phyloP scores from a whole-genome alignment of 2,888 invertebrate species.

The Unio pictorum region DNA sequence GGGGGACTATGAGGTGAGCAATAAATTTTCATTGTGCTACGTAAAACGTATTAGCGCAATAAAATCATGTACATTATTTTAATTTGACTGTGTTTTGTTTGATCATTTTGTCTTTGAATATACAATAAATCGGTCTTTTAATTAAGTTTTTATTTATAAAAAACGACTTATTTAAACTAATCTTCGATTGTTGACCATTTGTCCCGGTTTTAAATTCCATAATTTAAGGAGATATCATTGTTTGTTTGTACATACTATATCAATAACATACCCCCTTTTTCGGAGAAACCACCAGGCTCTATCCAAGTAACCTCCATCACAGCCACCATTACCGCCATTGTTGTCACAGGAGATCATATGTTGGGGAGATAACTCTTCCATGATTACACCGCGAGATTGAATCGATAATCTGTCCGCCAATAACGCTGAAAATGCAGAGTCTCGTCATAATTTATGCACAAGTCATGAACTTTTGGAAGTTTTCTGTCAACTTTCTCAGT shows the following conservation, averaged over 20 bases:
- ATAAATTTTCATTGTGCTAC: too few relatives aligned
- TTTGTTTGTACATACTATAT: slow-evolving; percentile 5
- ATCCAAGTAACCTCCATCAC: slow-evolving; percentile 91
- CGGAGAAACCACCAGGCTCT: slow-evolving; percentile 92
- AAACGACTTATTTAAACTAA: neutral
- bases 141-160: too few relatives aligned
- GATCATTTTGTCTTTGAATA: too few relatives aligned
- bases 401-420: slow-evolving; percentile 80
- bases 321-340: slow-evolving; percentile 78
- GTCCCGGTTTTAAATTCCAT: neutral
- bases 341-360: slow-evolving; percentile 88
- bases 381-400: slow-evolving; percentile 81
- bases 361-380: slow-evolving; percentile 86
- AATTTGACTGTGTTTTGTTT: too few relatives aligned
- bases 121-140: too few relatives aligned
- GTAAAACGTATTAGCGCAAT: too few relatives aligned
- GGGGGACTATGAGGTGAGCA: too few relatives aligned
- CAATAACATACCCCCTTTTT: slow-evolving; percentile 76
- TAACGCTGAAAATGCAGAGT: slow-evolving; percentile 48
- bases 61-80: too few relatives aligned
- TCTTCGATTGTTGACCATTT: neutral
- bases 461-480: too few relatives aligned
- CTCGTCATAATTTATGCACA: too few relatives aligned
- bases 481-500: too few relatives aligned
- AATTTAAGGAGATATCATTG: neutral